Evolutionary conservation across 2,113 vertebrate genomes (phyloP).

Genomic region (Rhipidura dahli): DNA sequence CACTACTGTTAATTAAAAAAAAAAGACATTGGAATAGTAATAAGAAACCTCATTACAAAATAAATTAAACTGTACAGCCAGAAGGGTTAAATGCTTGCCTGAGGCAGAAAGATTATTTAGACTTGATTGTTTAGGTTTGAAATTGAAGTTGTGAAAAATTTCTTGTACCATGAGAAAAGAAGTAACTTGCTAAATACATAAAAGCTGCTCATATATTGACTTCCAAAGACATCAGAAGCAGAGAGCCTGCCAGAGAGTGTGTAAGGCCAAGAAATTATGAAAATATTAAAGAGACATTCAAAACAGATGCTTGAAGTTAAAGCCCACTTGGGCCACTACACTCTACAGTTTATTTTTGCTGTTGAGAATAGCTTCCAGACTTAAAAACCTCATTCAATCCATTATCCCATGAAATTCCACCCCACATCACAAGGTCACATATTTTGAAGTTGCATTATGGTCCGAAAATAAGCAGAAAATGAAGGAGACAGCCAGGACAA

Average conservation of each 20-base stretch:
- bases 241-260: not conserved
- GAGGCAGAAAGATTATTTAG: not conserved
- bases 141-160: not conserved
- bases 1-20: not conserved
- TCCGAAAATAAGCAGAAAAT: conserved; percentile 15
- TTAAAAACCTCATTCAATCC: not conserved
- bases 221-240: not conserved
- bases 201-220: not conserved
- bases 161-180: not conserved
- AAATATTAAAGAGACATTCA: not conserved
- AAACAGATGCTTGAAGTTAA: not conserved
- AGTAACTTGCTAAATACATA: not conserved
- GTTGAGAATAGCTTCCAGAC: not conserved
- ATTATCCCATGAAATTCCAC: conserved; percentile 22
- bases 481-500: not conserved
- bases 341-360: not conserved
- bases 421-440: not conserved
- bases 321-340: not conserved
- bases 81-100: not conserved
- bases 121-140: not conserved
- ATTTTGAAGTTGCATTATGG: not conserved
- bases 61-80: not conserved
- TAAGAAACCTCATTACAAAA: not conserved
- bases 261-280: not conserved
- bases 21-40: not conserved